Evolutionary conservation across 2,113 vertebrate genomes (phyloP).

Genomic region (Spheniscus mendiculus): DNA sequence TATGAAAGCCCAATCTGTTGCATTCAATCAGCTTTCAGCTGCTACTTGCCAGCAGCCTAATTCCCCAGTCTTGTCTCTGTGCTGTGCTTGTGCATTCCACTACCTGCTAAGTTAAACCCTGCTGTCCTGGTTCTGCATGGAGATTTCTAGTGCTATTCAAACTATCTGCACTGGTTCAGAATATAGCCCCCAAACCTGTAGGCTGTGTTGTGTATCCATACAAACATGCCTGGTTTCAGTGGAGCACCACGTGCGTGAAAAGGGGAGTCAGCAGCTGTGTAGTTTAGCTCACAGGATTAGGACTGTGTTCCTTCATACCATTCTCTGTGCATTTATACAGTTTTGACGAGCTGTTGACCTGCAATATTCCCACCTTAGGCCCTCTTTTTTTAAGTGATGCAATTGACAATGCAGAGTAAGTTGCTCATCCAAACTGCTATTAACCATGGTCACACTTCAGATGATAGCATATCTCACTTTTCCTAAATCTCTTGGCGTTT

Average conservation of each 20-base stretch:
- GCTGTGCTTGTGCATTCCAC: conserved; percentile 55
- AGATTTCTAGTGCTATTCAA: conserved; percentile 41
- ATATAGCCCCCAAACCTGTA: not conserved
- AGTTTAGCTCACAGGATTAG: not conserved
- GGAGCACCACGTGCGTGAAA: not conserved
- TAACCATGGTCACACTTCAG: not conserved
- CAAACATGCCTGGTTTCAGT: not conserved
- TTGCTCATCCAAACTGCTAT: not conserved
- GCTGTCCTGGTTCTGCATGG: not conserved
- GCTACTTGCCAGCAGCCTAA: conserved; percentile 56
- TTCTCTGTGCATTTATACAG: not conserved
- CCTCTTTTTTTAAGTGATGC: not conserved
- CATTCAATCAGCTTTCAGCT: conserved; percentile 61
- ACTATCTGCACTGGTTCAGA: not conserved
- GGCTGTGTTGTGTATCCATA: not conserved
- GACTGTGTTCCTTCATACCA: not conserved
- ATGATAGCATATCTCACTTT: not conserved
- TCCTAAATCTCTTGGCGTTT: not conserved
- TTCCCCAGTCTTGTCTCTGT: conserved; percentile 56
- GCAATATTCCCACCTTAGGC: not conserved
- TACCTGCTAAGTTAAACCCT: conserved; percentile 53
- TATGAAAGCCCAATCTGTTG: conserved; percentile 62
- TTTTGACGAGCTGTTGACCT: not conserved
- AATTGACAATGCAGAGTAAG: not conserved
- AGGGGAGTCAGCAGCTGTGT: conserved; percentile 8